Conservation (phyloP, 2,797 vertebrate species). For the Chiloscyllium punctatum region DNA sequence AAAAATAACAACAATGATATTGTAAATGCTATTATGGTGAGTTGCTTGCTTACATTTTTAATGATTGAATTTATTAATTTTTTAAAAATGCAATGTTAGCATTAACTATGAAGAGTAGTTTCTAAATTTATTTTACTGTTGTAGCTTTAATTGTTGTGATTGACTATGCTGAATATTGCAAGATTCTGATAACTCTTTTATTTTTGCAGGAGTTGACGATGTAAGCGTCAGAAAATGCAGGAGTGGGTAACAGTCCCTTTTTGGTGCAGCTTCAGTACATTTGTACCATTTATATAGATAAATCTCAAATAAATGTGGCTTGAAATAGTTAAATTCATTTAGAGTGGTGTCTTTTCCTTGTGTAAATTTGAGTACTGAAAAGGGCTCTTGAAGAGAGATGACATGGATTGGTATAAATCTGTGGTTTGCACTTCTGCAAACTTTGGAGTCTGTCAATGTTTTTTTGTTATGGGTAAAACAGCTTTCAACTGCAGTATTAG, state of each 20-base stretch:
- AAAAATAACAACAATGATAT: conserved; percentile 99
- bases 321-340: conserved; percentile 55
- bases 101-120: background rate
- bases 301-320: conserved; percentile 86
- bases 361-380: background rate
- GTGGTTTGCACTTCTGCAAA: background rate
- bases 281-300: conserved; percentile 98
- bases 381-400: background rate
- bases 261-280: conserved; percentile 74
- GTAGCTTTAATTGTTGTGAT: background rate
- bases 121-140: background rate
- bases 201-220: conserved; percentile 88
- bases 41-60: background rate
- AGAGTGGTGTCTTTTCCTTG: conserved; percentile 25
- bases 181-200: conserved; percentile 40
- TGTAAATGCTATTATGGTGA: conserved; percentile 96
- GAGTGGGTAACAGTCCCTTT: conserved; percentile 57
- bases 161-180: background rate
- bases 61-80: background rate
- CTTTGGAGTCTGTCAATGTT: background rate
- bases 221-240: conserved; percentile 60
- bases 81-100: background rate
- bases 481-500: background rate
- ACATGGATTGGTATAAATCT: background rate
- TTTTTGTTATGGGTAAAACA: background rate